Conservation (phyloP, 1,140 invertebrate genomes). For the Pseudoatta argentina region DNA sequence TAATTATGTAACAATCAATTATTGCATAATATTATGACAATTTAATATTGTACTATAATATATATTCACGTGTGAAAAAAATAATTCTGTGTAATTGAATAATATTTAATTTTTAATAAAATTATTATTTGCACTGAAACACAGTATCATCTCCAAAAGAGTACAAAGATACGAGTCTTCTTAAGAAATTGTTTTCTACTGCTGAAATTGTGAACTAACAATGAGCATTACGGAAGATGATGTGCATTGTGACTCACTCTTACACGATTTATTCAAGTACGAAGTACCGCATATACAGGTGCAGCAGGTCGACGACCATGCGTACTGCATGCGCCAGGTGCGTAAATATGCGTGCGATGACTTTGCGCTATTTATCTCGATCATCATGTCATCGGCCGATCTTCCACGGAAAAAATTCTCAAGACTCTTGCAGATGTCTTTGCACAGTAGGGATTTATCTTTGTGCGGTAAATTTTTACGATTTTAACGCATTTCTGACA, state of each 20-base stretch:
- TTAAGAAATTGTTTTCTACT: neutral
- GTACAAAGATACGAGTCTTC: neutral
- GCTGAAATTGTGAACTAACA: neutral
- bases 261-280: constrained; percentile 7
- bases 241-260: neutral
- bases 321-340: constrained; percentile 10
- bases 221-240: neutral
- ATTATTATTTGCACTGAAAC: neutral
- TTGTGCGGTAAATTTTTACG: neutral
- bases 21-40: neutral
- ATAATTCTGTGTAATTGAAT: neutral
- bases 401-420: neutral
- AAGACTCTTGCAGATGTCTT: neutral
- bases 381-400: constrained; percentile 6
- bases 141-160: neutral
- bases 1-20: too few species aligned
- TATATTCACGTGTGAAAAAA: neutral
- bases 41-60: neutral
- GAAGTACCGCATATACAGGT: neutral
- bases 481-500: neutral
- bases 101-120: neutral
- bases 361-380: constrained; percentile 17
- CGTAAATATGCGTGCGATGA: constrained; percentile 17
- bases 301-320: constrained; percentile 25
- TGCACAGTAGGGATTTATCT: neutral